Base-by-base conservation (phyloP, 2,888 invertebrate species). In the Muschampia plurimacula region DNA sequence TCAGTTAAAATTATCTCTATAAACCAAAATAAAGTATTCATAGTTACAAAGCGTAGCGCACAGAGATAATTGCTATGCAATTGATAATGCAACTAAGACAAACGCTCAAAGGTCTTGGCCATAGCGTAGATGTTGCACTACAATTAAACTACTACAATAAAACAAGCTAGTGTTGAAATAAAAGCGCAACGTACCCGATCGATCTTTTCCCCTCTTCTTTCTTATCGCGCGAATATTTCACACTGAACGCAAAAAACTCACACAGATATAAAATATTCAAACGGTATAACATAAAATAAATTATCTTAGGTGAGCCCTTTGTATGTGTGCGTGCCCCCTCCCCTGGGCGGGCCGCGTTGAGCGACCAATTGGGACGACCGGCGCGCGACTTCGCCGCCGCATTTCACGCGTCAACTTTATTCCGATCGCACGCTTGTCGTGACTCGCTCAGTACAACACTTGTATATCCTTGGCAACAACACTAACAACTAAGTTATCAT, bases 161-260 rank as follows among this genome's bases (percentile, higher is more conserved):
- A 82, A 84, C 82, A 81, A 83, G 82, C 82, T 84, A 86, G 84
- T 86, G 85, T 87, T 82, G 82, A 87, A 91, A 92, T 90, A 91
- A 92, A 93, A 93, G 91, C 92, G 92, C 92, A 93, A 90, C 88
- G 90, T 89, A 83, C 87, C 83, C 91, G 88, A 93, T 93, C 93
- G 93, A 93, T 93, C 92, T 92, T 90, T 92, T 91, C 92, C 92
- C 93, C 92, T 92, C 92, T 92, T 92, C 90, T 92, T 93, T 93
- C 93, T 94, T 93, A 93, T 93, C 93, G 92, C 91, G 93, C 93
- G 88, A 93, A 93, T 94, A 93, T 93, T 94, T 93, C 93, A 93
- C 93, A 94, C 93, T 92, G 93, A 92, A 93, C 93, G 93, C 93
- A 94, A 94, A 93, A 94, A 94, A 93, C 93, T 92, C 93, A 93